Percentiles rank a stretch among this genome's conserved stretches.
Evolutionary conservation across 2,888 invertebrate species (phyloP).

Genomic region (Anthophora plumipes): DNA sequence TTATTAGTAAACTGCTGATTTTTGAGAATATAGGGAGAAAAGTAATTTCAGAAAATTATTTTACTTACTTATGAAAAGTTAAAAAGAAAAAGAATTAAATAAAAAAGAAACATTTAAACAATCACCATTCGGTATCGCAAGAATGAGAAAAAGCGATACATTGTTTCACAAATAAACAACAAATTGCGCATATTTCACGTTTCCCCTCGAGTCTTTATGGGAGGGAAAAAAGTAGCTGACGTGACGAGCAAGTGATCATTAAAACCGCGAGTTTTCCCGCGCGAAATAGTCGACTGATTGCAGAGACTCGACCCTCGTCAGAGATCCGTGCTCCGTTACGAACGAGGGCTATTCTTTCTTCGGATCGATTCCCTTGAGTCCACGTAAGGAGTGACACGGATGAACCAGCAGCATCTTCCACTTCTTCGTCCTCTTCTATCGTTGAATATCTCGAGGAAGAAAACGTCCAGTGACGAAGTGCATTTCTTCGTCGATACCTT

Average conservation of each 20-base stretch:
- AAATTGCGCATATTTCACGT: no score
- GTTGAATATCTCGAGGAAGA: not conserved
- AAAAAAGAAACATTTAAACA: no score
- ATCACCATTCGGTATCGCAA: no score
- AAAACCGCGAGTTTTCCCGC: conserved; percentile 70
- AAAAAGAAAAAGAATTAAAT: no score
- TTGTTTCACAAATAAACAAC: no score
- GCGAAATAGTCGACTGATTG: conserved; percentile 65
- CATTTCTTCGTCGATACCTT: not conserved
- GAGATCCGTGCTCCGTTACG: conserved; percentile 63
- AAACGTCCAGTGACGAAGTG: not conserved
- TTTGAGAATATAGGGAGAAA: no score
- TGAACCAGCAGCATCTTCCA: not conserved
- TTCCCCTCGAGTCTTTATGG: no score
- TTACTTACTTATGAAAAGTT: no score
- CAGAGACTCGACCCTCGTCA: conserved; percentile 65
- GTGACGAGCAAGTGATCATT: conserved; percentile 67
- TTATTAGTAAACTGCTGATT: no score
- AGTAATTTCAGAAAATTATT: no score
- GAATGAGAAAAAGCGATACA: no score
- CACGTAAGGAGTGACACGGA: conserved; percentile 29
- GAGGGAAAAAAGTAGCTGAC: no score
- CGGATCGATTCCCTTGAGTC: conserved; percentile 54
- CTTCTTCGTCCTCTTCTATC: not conserved
- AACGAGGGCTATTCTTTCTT: conserved; percentile 70